Conservation (phyloP, 2,888 invertebrate species). For the Acrobasis repandana region DNA sequence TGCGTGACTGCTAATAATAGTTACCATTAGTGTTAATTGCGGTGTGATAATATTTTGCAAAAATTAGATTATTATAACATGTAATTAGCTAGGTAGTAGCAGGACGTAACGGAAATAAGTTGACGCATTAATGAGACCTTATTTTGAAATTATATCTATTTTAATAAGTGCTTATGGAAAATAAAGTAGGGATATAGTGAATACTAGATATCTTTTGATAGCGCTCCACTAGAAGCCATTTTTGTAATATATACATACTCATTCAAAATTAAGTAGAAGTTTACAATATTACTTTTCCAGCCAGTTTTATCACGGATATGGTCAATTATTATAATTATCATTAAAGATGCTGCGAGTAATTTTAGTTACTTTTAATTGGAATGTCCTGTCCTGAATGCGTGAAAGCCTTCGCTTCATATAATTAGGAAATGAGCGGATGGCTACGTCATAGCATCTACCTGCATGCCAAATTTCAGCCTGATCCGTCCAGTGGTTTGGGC, state of each 20-base stretch:
- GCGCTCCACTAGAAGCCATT: no score
- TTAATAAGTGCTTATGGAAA: no score
- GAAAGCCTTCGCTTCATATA: neutral
- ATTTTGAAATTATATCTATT: neutral
- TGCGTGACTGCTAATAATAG: slow-evolving; percentile 40
- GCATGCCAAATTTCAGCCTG: no score
- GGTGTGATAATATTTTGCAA: slow-evolving; percentile 4
- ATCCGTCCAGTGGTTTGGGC: no score
- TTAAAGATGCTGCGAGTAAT: neutral
- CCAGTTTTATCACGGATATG: neutral
- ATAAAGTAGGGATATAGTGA: no score
- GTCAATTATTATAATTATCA: neutral
- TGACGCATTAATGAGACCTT: no score
- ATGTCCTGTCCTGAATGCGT: neutral
- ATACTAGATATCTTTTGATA: no score
- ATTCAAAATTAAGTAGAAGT: no score
- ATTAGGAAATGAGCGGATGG: neutral
- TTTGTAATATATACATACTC: no score
- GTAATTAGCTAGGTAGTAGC: neutral
- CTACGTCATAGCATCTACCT: no score
- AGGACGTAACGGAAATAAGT: no score
- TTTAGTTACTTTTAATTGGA: neutral
- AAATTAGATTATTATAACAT: neutral
- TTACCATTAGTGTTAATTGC: slow-evolving; percentile 20
- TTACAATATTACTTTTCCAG: no score